Conservation (phyloP, 2,797 vertebrate genomes). For the Peromyscus nudipes region DNA sequence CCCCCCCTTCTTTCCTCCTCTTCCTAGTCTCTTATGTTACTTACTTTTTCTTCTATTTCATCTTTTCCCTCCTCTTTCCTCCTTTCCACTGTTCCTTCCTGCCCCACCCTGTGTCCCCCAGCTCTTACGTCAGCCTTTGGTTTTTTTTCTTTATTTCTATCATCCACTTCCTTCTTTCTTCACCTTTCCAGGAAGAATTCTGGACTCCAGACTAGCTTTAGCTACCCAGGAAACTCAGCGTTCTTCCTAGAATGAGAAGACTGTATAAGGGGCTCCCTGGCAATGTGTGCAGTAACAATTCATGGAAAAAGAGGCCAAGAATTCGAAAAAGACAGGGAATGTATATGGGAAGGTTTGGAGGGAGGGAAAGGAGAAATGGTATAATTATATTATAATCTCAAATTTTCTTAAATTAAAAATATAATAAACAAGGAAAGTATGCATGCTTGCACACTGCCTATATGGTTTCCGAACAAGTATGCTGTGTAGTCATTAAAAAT, state of each 20-base stretch:
- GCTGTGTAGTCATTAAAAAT: constrained; percentile 52
- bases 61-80: not conserved
- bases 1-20: not conserved
- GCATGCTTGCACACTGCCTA: not conserved
- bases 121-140: not conserved
- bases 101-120: not conserved
- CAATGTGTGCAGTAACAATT: not conserved
- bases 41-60: not conserved
- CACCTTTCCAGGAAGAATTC: not conserved
- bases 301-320: not conserved
- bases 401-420: not conserved
- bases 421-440: not conserved
- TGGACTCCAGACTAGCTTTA: not conserved
- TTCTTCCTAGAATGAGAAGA: not conserved
- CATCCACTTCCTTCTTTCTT: not conserved
- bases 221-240: not conserved
- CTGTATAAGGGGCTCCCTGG: not conserved
- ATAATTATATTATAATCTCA: not conserved
- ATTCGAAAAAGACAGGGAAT: not conserved
- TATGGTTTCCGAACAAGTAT: constrained; percentile 28
- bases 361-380: not conserved
- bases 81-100: not conserved
- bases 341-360: not conserved
- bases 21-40: not conserved
- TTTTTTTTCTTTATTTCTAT: not conserved